Evolutionary conservation across 1,140 invertebrate species (phyloP).

Genomic region (Acyrthosiphon pisum): DNA sequence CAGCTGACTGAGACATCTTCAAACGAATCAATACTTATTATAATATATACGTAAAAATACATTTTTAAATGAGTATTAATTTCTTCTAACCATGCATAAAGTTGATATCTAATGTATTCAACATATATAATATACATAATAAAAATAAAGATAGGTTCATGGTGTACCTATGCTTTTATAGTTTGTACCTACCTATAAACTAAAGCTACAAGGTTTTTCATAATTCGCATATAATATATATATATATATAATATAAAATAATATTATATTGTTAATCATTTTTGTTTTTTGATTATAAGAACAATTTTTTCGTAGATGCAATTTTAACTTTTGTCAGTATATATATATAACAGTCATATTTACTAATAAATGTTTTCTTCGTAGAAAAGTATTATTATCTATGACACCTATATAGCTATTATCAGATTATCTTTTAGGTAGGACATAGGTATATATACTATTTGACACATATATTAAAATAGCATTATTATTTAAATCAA

Average conservation of each 20-base stretch:
- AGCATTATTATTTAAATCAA: neutral
- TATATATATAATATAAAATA: no score
- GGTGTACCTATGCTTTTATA: neutral
- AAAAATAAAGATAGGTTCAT: neutral
- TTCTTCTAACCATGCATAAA: neutral
- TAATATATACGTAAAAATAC: neutral
- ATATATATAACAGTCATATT: neutral
- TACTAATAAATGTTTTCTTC: neutral
- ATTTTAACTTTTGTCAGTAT: neutral
- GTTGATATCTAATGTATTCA: neutral
- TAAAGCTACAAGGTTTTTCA: neutral
- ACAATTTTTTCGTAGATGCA: neutral
- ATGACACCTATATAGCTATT: neutral
- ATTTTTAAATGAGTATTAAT: neutral
- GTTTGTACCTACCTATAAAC: neutral
- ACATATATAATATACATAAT: neutral
- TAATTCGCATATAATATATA: neutral
- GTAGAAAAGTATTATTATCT: neutral
- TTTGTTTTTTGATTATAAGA: neutral
- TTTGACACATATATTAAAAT: neutral
- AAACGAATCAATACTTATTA: neutral
- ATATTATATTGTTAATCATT: neutral
- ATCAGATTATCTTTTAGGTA: conserved; percentile 4
- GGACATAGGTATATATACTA: neutral
- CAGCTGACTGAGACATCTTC: neutral